Evolutionary conservation across 92 coral and sea anemone genomes (phyloP).

Genomic region (Palythoa grandiflora): DNA sequence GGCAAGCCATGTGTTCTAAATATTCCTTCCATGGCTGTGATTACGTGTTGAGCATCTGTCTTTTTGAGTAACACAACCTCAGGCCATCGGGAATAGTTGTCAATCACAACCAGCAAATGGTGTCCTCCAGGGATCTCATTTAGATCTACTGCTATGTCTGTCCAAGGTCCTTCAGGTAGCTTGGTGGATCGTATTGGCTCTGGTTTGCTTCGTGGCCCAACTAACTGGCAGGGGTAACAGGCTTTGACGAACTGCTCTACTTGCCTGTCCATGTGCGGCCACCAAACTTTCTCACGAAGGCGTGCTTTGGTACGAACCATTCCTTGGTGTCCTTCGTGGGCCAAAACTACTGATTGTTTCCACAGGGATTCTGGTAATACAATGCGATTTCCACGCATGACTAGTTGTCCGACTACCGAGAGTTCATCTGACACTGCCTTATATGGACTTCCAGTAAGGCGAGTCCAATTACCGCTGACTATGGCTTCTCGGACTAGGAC

Average conservation of each 20-base stretch:
- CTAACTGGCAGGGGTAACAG: slow-evolving; percentile 70
- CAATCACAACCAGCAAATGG: slow-evolving; percentile 68
- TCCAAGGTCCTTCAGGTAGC: slow-evolving; percentile 73
- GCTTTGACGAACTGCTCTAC: slow-evolving; percentile 52
- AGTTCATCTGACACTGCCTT: too few species aligned
- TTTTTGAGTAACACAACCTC: slow-evolving; percentile 42
- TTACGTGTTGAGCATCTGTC: too few species aligned
- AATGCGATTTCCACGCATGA: too few species aligned
- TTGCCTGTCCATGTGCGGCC: slow-evolving; percentile 75
- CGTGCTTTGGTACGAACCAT: slow-evolving; percentile 65
- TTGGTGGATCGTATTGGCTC: slow-evolving; percentile 71
- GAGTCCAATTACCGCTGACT: too few species aligned
- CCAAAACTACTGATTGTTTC: too few species aligned
- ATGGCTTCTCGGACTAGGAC: too few species aligned
- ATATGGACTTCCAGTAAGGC: too few species aligned
- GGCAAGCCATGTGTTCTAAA: too few species aligned
- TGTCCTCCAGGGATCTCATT: slow-evolving; percentile 55
- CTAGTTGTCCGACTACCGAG: too few species aligned
- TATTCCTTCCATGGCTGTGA: too few species aligned
- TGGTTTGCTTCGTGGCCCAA: slow-evolving; percentile 66
- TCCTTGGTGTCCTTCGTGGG: slow-evolving; percentile 65
- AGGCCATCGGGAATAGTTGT: slow-evolving; percentile 76
- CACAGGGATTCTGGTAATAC: too few species aligned
- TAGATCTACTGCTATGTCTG: slow-evolving; percentile 60
- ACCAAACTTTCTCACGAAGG: slow-evolving; percentile 69